A percentile compares a stretch with the other conserved stretches of the same genome.
Evolutionary conservation across 1,140 invertebrate genomes (phyloP).

Genomic region (Oscheius sp.): DNA sequence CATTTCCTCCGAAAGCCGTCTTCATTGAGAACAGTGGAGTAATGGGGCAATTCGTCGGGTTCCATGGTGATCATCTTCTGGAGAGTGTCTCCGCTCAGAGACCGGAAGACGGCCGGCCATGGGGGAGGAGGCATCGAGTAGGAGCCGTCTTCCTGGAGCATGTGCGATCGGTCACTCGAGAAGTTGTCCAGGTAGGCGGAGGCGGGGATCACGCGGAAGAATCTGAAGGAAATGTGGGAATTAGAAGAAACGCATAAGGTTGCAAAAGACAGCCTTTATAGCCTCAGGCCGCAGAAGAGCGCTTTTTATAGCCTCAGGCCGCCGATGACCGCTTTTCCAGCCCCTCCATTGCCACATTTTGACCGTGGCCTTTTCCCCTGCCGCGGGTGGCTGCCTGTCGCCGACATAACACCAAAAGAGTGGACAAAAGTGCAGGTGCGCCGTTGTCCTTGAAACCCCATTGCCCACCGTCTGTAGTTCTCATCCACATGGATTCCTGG

Average conservation of each 20-base stretch:
- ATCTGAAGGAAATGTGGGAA: neutral
- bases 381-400: no score
- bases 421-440: neutral
- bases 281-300: no score
- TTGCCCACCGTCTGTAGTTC: neutral
- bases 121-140: neutral
- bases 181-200: neutral
- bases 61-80: neutral
- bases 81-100: neutral
- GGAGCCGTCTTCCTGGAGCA: neutral
- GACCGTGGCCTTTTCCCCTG: no score
- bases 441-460: no score
- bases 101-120: constrained; percentile 2
- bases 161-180: constrained; percentile 24
- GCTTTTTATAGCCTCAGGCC: no score
- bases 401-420: no score
- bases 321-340: no score
- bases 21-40: no score
- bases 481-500: neutral
- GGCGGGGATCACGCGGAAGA: constrained; percentile 16
- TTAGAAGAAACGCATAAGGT: neutral
- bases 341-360: no score
- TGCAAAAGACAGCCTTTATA: no score
- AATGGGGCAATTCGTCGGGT: neutral
- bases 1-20: no score